A percentile compares a stretch with the other conserved stretches of the same genome.
phyloP scores from a whole-genome alignment of 2,797 vertebrate species.

The Pangasius mekongensis region DNA sequence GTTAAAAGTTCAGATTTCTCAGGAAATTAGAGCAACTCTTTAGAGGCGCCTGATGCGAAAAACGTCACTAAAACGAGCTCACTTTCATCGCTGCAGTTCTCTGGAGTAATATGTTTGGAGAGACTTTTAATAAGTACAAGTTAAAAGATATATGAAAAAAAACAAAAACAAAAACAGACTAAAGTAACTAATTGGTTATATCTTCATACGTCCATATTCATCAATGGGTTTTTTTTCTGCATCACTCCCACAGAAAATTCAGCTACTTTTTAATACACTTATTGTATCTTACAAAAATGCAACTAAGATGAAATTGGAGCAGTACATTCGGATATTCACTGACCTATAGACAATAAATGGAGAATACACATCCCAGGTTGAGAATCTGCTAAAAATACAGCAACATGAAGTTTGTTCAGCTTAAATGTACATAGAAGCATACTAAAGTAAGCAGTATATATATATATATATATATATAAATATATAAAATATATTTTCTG shows the following conservation, averaged over 20 bases:
- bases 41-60: neutral
- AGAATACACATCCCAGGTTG: neutral
- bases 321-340: neutral
- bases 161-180: neutral
- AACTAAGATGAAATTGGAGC: neutral
- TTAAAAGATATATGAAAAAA: neutral
- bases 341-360: no score
- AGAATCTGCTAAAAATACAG: neutral
- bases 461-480: no score
- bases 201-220: neutral
- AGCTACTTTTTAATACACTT: neutral
- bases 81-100: neutral
- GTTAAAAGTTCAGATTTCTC: neutral
- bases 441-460: neutral
- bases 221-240: neutral
- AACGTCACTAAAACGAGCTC: neutral
- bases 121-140: neutral
- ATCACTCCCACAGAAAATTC: neutral
- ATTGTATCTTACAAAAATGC: neutral
- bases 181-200: neutral
- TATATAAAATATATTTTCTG: neutral
- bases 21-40: neutral
- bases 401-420: neutral
- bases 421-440: neutral
- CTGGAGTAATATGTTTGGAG: neutral